Percentiles rank a stretch among this genome's conserved stretches.
These are phyloP conservation scores for Irena cyanogastra DNA, from an alignment of 2,113 vertebrate genomes.

Conservation along the genomic window DNA sequence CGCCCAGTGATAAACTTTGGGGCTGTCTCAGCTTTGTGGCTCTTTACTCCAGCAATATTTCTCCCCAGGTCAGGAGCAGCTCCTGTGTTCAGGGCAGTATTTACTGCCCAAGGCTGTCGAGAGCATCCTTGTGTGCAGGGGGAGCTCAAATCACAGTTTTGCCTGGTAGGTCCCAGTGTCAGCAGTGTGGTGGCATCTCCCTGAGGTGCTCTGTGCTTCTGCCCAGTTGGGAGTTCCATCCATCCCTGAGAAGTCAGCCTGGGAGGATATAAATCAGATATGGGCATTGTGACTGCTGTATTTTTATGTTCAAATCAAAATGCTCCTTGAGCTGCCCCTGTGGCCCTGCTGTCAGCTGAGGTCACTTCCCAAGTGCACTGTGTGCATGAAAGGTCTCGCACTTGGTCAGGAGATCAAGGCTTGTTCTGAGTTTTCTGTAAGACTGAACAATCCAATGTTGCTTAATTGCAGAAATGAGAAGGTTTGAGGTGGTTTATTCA, in stretches of 20 bases:
- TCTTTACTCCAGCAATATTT: background rate
- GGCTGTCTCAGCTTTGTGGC: background rate
- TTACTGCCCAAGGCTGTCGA: background rate
- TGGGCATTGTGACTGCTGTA: background rate
- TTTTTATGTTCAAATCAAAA: background rate
- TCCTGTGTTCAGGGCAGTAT: accelerated
- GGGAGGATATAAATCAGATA: background rate
- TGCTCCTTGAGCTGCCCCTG: background rate
- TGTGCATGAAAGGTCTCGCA: background rate
- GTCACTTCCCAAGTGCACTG: background rate
- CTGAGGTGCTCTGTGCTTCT: accelerated
- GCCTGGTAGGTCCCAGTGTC: background rate
- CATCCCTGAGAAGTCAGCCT: background rate
- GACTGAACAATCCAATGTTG: background rate
- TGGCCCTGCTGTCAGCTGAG: background rate
- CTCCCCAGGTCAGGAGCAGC: background rate
- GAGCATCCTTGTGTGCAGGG: background rate
- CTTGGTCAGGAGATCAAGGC: background rate
- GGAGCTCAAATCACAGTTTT: background rate
- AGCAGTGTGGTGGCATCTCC: background rate
- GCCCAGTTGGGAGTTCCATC: background rate
- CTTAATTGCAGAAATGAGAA: background rate
- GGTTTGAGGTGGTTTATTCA: background rate
- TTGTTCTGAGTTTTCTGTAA: background rate
- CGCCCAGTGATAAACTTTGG: background rate